phyloP scores from a whole-genome alignment of 2,113 vertebrate genomes.

The Tichodroma muraria region DNA sequence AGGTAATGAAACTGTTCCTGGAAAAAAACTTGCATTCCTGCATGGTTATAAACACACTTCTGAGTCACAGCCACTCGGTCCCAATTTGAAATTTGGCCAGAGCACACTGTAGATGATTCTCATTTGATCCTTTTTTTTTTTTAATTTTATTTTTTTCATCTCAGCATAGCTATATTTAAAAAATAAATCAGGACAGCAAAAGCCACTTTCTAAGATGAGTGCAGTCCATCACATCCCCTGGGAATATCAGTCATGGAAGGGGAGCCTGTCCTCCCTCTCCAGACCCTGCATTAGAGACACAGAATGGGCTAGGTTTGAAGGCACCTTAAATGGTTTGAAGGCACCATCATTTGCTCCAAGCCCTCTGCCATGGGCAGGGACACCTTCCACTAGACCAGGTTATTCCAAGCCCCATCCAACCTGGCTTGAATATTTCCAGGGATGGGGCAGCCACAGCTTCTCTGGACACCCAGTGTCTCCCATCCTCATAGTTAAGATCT shows the following conservation, averaged over 20 bases:
- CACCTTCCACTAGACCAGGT: accelerated
- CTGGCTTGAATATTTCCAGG: neutral
- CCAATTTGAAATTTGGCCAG: constrained; percentile 14
- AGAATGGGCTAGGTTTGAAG: neutral
- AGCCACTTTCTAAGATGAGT: constrained; percentile 12
- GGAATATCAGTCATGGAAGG: neutral
- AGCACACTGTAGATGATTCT: neutral
- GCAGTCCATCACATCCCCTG: neutral
- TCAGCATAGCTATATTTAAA: neutral
- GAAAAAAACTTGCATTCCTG: neutral
- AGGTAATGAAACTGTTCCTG: constrained; percentile 11
- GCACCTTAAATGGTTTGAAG: neutral
- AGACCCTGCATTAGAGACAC: neutral
- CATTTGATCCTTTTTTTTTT: neutral
- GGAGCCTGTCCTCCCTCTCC: neutral
- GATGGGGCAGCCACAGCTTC: neutral
- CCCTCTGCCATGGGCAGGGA: neutral
- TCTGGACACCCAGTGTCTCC: neutral
- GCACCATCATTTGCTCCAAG: neutral
- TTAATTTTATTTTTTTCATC: neutral
- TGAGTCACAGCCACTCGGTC: constrained; percentile 34
- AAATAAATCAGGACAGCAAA: neutral
- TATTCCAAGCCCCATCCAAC: neutral
- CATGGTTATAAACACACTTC: neutral
- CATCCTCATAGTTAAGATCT: neutral